Evolutionary conservation across 2,797 vertebrate species (phyloP), one percentile per base, ranked within the genome.

Genomic region (Hafferia zeledoni): DNA sequence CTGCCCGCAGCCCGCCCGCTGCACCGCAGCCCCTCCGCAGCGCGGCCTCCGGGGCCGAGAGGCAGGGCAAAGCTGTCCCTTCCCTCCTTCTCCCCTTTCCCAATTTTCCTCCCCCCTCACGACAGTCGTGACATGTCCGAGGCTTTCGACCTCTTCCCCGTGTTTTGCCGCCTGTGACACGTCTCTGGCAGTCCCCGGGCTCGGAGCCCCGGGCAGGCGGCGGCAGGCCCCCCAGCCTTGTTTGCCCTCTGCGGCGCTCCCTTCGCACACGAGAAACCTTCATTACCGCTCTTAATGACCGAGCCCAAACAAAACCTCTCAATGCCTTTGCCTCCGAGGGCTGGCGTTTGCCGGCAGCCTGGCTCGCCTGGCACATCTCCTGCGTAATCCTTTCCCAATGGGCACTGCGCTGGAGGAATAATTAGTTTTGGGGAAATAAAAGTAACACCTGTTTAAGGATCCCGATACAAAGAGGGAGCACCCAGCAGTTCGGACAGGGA

Each of bases 401-500:
- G 82, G 78, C 83, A 65, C 92, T 52, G 13, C 10, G 75, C 39
- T 30, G 53, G 10, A 49, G 65, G 72, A 70, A 69, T 92, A 71
- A 41, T 70, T 78, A 90, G 68, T 80, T 31, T 25, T 19, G 33
- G 30, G 55, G 3, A 78, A 97, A 95, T 41, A 90, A 91, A 94
- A 94, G 56, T 74, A 89, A 72, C 90, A 97, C 95, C 97, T 97
- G 88, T 96, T 95, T 90, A 95, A 90, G 96, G 41, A 65, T 85
- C 87, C 56, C 44, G 10, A 30, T 14, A 13, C 17, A 69, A 79
- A 52, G 35, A 49, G 17, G n/a, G 28, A 50, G 94, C 70, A 47
- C 47, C 72, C 49, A 55, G 46, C 80, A 82, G 61, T 72, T 67
- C 57, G 52, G 10, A 46, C 50, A 33, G 61, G 78, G 60, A 87